Conservation (phyloP, 1,140 invertebrate genomes). For the Onthophagus taurus region DNA sequence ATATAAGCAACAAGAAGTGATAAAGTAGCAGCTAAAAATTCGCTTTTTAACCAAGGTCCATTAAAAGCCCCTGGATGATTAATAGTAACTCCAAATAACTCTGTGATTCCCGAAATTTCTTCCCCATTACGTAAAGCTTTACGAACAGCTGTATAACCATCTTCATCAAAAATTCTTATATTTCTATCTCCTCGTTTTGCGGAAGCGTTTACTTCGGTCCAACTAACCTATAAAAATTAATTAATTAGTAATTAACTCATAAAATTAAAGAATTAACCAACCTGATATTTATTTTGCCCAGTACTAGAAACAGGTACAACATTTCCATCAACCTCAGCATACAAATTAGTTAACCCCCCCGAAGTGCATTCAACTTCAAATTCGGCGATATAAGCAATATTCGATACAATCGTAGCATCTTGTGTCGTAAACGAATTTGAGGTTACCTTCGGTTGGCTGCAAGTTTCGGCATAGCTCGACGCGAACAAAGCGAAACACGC, state of each 20-base stretch:
- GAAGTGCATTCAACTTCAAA: slow-evolving; percentile 58
- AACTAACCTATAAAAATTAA: slow-evolving; percentile 61
- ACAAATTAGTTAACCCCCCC: slow-evolving; percentile 59
- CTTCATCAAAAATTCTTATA: slow-evolving; percentile 83
- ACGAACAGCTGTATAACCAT: slow-evolving; percentile 73
- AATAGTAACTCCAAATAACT: slow-evolving; percentile 64
- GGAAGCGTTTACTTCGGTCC: slow-evolving; percentile 78
- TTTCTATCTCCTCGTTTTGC: slow-evolving; percentile 67
- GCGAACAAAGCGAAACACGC: too few species aligned
- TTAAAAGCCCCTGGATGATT: slow-evolving; percentile 80
- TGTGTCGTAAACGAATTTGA: slow-evolving; percentile 73
- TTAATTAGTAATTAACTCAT: too few species aligned
- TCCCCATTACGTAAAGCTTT: slow-evolving; percentile 64
- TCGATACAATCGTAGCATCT: slow-evolving; percentile 81
- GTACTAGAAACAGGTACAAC: slow-evolving; percentile 69
- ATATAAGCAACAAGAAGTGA: slow-evolving; percentile 76
- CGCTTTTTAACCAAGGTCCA: slow-evolving; percentile 86
- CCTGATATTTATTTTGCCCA: slow-evolving; percentile 69
- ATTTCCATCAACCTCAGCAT: slow-evolving; percentile 76
- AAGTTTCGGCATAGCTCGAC: too few species aligned
- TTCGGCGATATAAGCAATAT: slow-evolving; percentile 70
- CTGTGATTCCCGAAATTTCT: slow-evolving; percentile 56
- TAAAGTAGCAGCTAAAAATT: slow-evolving; percentile 73
- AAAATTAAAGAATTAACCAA: slow-evolving; percentile 34
- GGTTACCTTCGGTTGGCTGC: slow-evolving; percentile 53